Evolutionary conservation across 2,113 vertebrate genomes (phyloP), one percentile per base, ranked within the genome.

Genomic region (Etia nguti): DNA sequence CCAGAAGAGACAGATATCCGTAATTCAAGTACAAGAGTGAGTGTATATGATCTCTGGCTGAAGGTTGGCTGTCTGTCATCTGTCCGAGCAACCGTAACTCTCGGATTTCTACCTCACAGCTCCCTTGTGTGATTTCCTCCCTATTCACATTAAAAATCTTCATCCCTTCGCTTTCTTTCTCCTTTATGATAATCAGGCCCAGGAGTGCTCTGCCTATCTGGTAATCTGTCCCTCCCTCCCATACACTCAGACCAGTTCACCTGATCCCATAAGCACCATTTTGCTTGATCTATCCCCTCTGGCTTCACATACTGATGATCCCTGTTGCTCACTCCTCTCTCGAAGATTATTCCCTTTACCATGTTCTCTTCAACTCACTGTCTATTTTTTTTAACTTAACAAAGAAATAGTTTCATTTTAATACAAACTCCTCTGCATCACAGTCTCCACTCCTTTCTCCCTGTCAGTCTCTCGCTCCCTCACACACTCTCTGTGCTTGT

Each of bases 231-330:
- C 60, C 75, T 88, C 85, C 18, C 60, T 54, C 34, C 65, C 73
- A 79, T 82, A 59, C 79, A 70, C 55, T 8, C 84, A 87, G 86
- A 92, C 91, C 89, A 87, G 92, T 93, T 90, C 90, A 94, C 91
- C 90, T 90, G 85, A 92, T 93, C 86, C 85, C 91, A 84, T 80
- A 87, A 88, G 87, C 81, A 81, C 15, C 24, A 2, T 84, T 93
- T 88, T 82, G 36, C 88, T 90, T 92, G 89, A 92, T 93, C 90
- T 88, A 83, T 82, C 70, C 84, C 89, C 80, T 85, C 75, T 12
- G 48, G 92, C 91, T 91, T 50, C 73, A 91, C 62, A 86, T 85
- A 79, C 59, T 79, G 57, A 93, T 88, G 84, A 87, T 86, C 73
- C 86, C 89, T 55, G 56, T 60, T 81, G 80, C n/a, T 6, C 54